Percentiles rank a stretch among this genome's conserved stretches.
These are phyloP conservation scores for Atherinomorus stipes DNA, from an alignment of 2,113 vertebrate species.

Conservation along the genomic window DNA sequence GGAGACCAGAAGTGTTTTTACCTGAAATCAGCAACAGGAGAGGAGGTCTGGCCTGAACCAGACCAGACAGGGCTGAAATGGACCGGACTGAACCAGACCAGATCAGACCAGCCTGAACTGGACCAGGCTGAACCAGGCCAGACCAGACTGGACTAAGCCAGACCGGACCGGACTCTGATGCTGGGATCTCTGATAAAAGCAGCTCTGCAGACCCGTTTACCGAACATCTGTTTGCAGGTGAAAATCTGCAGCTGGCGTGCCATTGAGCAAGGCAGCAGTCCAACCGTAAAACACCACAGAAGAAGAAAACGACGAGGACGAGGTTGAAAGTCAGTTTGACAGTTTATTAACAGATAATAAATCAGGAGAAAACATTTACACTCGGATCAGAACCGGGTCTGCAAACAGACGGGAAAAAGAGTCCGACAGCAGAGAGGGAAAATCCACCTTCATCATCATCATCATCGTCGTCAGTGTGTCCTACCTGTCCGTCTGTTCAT, in stretches of 20 bases:
- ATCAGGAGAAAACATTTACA: slow-evolving; percentile 84
- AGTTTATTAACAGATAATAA: slow-evolving; percentile 86
- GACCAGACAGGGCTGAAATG: too few species aligned
- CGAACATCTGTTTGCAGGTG: slow-evolving; percentile 86
- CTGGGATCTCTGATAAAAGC: slow-evolving; percentile 22
- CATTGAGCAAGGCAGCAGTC: slow-evolving; percentile 25
- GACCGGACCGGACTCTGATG: not conserved
- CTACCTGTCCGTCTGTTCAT: slow-evolving; percentile 29
- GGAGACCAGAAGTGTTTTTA: slow-evolving; percentile 22
- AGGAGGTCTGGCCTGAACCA: too few species aligned
- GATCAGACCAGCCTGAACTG: too few species aligned
- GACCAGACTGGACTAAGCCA: too few species aligned
- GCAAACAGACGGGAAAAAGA: slow-evolving; percentile 94
- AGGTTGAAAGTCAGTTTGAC: slow-evolving; percentile 79
- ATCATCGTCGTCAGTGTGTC: slow-evolving; percentile 56
- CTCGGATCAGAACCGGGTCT: slow-evolving; percentile 90
- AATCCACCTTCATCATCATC: slow-evolving; percentile 83
- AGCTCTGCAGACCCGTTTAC: slow-evolving; percentile 53
- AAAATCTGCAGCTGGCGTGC: slow-evolving; percentile 60
- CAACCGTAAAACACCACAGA: slow-evolving; percentile 32
- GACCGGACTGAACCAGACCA: too few species aligned
- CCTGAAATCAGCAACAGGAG: slow-evolving; percentile 2
- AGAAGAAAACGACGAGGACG: slow-evolving; percentile 77
- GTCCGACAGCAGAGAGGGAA: slow-evolving; percentile 79
- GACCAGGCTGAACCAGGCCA: too few species aligned